Evolutionary conservation across 2,888 invertebrate genomes (phyloP).

Genomic region (Heteromyza rotundicornis): DNA sequence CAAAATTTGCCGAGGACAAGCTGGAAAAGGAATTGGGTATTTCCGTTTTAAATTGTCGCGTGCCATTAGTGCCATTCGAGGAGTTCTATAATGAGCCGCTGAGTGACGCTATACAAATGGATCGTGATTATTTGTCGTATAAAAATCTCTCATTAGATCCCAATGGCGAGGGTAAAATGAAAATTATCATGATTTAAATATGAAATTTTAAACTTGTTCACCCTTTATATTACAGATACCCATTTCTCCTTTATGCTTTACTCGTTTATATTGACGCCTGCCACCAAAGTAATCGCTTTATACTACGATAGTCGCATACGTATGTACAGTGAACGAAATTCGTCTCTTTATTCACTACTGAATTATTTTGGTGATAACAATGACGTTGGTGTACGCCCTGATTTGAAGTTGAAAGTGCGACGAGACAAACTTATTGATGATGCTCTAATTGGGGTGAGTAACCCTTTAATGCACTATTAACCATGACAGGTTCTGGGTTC

Average conservation of each 20-base stretch:
- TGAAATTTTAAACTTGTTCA: constrained; percentile 2
- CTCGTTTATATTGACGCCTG: constrained; percentile 88
- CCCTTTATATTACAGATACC: constrained; percentile 58
- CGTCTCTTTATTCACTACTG: constrained; percentile 76
- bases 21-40: constrained; percentile 73
- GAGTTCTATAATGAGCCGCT: constrained; percentile 95
- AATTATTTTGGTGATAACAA: constrained; percentile 83
- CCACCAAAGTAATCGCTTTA: constrained; percentile 87
- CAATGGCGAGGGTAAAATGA: constrained; percentile 41
- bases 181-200: no score
- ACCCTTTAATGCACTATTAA: no score
- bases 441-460: constrained; percentile 77
- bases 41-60: constrained; percentile 73
- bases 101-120: constrained; percentile 92
- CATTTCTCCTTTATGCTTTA: constrained; percentile 91
- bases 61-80: constrained; percentile 81
- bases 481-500: no score
- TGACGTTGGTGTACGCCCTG: constrained; percentile 83
- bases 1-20: constrained; percentile 61
- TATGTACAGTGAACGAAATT: constrained; percentile 91
- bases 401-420: constrained; percentile 81
- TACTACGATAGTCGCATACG: constrained; percentile 94
- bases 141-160: constrained; percentile 68
- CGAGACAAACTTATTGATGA: constrained; percentile 90
- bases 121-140: constrained; percentile 90